Base-by-base conservation (phyloP, 2,888 invertebrate species). In the Melinaea marsaeus region DNA sequence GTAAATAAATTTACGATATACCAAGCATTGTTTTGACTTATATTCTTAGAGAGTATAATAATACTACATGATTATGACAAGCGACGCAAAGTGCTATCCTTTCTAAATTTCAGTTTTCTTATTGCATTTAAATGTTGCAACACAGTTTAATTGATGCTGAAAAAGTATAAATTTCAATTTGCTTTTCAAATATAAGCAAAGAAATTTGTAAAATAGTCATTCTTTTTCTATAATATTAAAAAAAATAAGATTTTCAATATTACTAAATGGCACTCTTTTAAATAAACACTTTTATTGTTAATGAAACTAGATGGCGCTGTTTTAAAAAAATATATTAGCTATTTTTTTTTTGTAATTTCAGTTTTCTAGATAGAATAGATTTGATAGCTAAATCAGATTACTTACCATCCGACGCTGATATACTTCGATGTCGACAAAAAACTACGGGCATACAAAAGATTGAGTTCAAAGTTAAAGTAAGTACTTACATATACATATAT, bases 381-480 rank as follows among this genome's bases (percentile, higher is more conserved):
- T 88, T 92, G 58, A 92, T 96, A 65, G 91, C 93, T 69, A 89
- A 92, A 64, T 73, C 85, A 0, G 91, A 93, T 65, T 96, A 95
- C 75, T 85, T 93, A 32, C 96, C 96, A 2, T 92, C 93, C 6
- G 94, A 95, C 34, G 92, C 95, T 74, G 96, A 96, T 73, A 95
- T 96, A 65, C 84, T 96, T 55, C 92, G 94, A 64, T 95, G 95
- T 80, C 92, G 96, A 56, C 94, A 94, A 71, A 93, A 92, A 71
- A 95, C 95, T 0, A 93, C 93, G 0, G 93, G 93, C 22, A 95
- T 95, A 71, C 94, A 95, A 74, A 94, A 94, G 81, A 94, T 95
- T 57, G 94, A 94, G 72, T 95, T 95, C 72, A 92, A 93, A 78
- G 93, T 95, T 11, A 93, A 93, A 83, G 92, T 91, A 75, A 62